Base-by-base conservation (phyloP, 2,797 vertebrate genomes). In the Platalea minor region DNA sequence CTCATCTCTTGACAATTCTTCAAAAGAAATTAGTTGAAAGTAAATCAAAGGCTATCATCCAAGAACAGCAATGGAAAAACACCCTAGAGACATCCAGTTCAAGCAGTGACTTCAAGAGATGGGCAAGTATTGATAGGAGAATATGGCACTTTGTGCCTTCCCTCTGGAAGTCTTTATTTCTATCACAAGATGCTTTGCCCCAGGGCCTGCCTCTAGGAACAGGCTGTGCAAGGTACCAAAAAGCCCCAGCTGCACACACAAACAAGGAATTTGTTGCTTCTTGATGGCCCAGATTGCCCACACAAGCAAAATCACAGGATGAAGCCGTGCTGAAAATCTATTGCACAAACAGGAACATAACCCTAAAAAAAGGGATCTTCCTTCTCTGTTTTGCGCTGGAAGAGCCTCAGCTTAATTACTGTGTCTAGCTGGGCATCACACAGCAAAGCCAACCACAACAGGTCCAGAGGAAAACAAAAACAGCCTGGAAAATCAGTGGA, bases 11-110 rank as follows among this genome's bases (percentile, higher is more conserved):
- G n/a, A 65, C 33, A 28, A 10, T 15, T 48, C 79, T 72, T 90
- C 91, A 89, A 78, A 94, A 86, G 68, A 89, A 64, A 67, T 67
- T 26, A 82, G 54, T 59, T 94, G 75, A 94, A 95, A 93, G 93
- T 51, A 76, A 93, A 92, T 76, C 84, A 87, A 93, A 91, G 48
- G 68, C 61, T 76, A 20, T 43, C 56, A 85, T 64, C 57, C 72
- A 91, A 93, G 41, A 85, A 54, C 26, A 77, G 82, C 61, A 89
- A 61, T 28, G 26, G 50, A 70, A 89, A 92, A 91, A 64, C 35
- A 45, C 73, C 54, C 28, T 2, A 87, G 78, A 79, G 24, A 54
- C 33, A 87, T 28, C 37, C 25, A 89, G 29, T 76, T 85, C 41
- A 64, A 80, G 84, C 88, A 88, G 11, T 39, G 16, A 16, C 64